Evolutionary conservation across 2,113 vertebrate species (phyloP).

Genomic region (Todiramphus saurophagus): DNA sequence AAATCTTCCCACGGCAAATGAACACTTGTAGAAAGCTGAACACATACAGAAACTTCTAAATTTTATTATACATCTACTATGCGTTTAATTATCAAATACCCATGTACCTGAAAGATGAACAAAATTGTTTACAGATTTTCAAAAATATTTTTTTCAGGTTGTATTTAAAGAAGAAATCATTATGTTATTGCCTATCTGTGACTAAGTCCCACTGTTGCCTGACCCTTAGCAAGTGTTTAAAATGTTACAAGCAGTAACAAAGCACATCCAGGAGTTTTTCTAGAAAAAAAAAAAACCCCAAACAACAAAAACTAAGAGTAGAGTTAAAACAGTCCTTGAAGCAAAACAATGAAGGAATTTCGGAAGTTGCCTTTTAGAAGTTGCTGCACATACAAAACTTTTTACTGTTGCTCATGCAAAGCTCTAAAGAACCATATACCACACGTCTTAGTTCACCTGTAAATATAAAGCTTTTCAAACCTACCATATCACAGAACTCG

Average conservation of each 20-base stretch:
- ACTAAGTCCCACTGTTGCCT: background rate
- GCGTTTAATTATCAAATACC: background rate
- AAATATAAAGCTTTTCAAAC: background rate
- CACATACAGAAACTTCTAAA: background rate
- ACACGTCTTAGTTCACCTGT: background rate
- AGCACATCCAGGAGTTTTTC: background rate
- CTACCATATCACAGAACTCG: fast-evolving
- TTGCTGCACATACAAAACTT: background rate
- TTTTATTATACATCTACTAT: background rate
- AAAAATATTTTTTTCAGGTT: background rate
- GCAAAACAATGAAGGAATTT: background rate
- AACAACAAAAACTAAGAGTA: background rate
- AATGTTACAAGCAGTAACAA: background rate
- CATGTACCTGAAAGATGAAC: background rate
- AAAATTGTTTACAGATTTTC: background rate
- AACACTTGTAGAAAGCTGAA: background rate
- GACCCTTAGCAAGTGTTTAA: background rate
- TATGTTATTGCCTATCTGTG: background rate
- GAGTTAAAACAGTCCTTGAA: background rate
- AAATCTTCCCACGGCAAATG: background rate
- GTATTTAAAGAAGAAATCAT: background rate
- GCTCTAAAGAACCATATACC: background rate
- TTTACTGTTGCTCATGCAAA: background rate
- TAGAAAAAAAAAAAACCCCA: background rate
- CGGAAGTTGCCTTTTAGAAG: background rate